Evolutionary conservation across 2,888 invertebrate species (phyloP), one percentile per base, ranked within the genome.

Genomic region (Tanaodytes sp.): DNA sequence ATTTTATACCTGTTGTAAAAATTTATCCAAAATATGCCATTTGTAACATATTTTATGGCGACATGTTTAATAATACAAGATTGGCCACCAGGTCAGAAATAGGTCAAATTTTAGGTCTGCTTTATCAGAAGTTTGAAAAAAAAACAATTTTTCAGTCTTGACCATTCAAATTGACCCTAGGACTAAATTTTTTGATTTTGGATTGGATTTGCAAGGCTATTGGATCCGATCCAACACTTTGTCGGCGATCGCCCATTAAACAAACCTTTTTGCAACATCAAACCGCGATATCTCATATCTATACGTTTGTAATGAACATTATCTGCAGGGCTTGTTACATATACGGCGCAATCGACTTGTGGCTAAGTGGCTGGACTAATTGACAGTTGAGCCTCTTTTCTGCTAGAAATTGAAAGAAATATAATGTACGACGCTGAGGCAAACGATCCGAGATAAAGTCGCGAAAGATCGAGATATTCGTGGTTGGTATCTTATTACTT

Each of bases 381-480:
- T 66, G 71, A 71, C 66, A 71, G 71, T 66, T 66, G 66, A 66
- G 63, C 20, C 51, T 46, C 52, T 62, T 52, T 71, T 66, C 62
- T 55, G 40, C 31, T 40, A 51, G 65, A 62, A 65, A 52, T 48
- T 51, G 51, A 66, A 66, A 58, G 54, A 57, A 66, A 51, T 62
- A 58, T 61, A 71, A 58, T 54, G 51, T 42, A 54, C 66, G 66
- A 55, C 31, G 52, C 57, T 37, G 27, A 43, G 61, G 27, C 45
- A 30, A 59, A 55, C 54, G 68, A 69, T 69, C 12, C 15, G 36
- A 64, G 69, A 65, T 65, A 61, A 65, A 61, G 65, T 65, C 66
- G 58, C 57, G 65, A 58, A 52, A 71, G 71, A 71, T 71, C 71
- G 54, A 71, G 71, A 71, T 71, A 66, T 62, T 66, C 45, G 58